These are phyloP conservation scores for Psilopsiagon aurifrons DNA, from an alignment of 2,113 vertebrate species.

Conservation along the genomic window DNA sequence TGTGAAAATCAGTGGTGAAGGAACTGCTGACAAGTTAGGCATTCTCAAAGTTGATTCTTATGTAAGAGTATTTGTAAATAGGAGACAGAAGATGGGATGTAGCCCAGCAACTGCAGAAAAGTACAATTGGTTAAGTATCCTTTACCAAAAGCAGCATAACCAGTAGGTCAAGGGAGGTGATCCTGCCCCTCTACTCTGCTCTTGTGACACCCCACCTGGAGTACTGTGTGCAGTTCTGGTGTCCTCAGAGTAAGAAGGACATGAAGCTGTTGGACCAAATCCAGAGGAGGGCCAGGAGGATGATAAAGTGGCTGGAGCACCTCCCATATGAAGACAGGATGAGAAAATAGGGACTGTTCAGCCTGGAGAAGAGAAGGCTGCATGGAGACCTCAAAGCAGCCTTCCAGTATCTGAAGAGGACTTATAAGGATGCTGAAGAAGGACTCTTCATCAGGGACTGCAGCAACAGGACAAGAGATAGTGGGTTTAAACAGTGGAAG, in stretches of 20 bases:
- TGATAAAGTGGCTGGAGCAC: background rate
- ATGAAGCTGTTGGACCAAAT: background rate
- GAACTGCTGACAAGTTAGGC: background rate
- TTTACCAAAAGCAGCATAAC: background rate
- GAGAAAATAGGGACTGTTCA: background rate
- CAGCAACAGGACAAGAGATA: background rate
- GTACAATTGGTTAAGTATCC: background rate
- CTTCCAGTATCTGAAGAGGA: background rate
- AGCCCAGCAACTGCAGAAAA: background rate
- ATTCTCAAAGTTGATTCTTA: background rate
- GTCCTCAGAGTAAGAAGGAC: background rate
- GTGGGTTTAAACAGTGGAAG: background rate
- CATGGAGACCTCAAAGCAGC: background rate
- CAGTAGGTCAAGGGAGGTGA: background rate
- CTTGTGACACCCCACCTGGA: background rate
- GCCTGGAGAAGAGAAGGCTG: background rate
- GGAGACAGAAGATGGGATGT: background rate
- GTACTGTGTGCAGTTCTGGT: background rate
- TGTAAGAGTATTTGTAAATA: background rate
- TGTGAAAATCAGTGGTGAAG: background rate
- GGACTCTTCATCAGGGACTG: background rate
- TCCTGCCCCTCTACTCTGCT: background rate
- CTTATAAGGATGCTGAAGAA: background rate
- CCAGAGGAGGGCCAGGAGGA: background rate
- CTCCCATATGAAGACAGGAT: background rate